These are phyloP conservation scores for Anthopleura sola DNA, from an alignment of 64 coral and sea anemone genomes.

Conservation along the genomic window DNA sequence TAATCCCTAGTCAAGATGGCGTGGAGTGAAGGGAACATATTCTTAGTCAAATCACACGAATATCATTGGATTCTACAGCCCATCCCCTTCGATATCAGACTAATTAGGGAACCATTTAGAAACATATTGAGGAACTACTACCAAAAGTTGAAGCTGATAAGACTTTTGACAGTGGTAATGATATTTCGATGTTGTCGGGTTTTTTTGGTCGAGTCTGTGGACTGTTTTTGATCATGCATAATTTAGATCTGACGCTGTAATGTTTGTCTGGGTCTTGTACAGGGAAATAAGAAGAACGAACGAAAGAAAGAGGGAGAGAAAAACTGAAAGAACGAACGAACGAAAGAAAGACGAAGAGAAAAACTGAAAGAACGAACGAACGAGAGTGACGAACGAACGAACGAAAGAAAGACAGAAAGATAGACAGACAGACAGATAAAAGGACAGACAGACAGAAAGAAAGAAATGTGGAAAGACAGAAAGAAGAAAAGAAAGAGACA, in stretches of 20 bases:
- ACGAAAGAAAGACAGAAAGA: too few species aligned
- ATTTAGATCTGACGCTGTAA: not conserved
- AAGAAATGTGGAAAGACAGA: not conserved
- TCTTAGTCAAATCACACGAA: not conserved
- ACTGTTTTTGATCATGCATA: not conserved
- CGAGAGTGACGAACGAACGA: too few species aligned
- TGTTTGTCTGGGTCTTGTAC: not conserved
- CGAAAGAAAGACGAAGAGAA: not conserved
- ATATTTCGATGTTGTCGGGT: not conserved
- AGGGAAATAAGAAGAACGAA: not conserved
- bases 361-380: too few species aligned
- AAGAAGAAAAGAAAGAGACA: not conserved
- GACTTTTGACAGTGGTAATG: not conserved
- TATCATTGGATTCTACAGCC: not conserved
- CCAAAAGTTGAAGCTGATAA: not conserved
- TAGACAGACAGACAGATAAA: not conserved
- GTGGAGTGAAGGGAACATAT: not conserved
- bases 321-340: not conserved
- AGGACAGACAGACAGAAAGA: not conserved
- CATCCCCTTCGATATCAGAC: not conserved
- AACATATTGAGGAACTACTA: not conserved
- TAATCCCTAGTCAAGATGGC: not conserved
- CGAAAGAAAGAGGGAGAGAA: not conserved
- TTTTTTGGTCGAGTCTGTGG: not conserved
- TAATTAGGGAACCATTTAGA: not conserved